Evolutionary conservation across 2,113 vertebrate genomes (phyloP), one percentile per base, ranked within the genome.

Genomic region (Ammodytes marinus): DNA sequence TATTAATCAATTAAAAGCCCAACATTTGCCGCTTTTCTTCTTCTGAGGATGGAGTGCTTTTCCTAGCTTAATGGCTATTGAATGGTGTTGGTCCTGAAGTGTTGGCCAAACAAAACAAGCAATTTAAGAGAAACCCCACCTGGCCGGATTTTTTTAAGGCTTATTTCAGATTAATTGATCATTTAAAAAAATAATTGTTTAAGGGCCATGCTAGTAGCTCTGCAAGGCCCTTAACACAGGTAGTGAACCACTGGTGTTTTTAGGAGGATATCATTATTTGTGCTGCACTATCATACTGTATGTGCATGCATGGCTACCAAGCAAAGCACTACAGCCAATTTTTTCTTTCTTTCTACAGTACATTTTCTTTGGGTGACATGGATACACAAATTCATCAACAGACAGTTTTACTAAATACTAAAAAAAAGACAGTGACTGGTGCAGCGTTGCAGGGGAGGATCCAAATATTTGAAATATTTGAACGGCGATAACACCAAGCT

Each of bases 401-500:
- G 15, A 64, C 46, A 5, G 11, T 55, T 65, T 58, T 45, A 76
- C 58, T 57, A 19, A 82, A 76, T 27, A 27, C 27, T 27, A 27
- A 27, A 27, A 27, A 63, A 60, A 64, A 71, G 7, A 6, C 37
- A 64, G 67, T 47, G 53, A 74, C 59, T 49, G 1, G 40, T 64
- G 68, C 46, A 52, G 63, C 43, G 13, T 17, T 67, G 53, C 35
- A 37, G 40, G 14, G 40, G 54, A 65, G 46, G 57, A 45, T 65
- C 76, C 37, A 9, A 64, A 61, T 78, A 63, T 68, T 68, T 69
- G 19, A 70, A 60, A 68, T 43, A 80, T 66, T 67, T 86, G 37
- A 60, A 82, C 42, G n/a, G 11, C 59, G 65, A 66, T 69, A 57
- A 67, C 60, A 60, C 5, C 46, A 39, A 78, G 65, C 69, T 69